These are phyloP conservation scores for Dicyrtoma fusca DNA, from an alignment of 2,888 invertebrate species.

Conservation along the genomic window DNA sequence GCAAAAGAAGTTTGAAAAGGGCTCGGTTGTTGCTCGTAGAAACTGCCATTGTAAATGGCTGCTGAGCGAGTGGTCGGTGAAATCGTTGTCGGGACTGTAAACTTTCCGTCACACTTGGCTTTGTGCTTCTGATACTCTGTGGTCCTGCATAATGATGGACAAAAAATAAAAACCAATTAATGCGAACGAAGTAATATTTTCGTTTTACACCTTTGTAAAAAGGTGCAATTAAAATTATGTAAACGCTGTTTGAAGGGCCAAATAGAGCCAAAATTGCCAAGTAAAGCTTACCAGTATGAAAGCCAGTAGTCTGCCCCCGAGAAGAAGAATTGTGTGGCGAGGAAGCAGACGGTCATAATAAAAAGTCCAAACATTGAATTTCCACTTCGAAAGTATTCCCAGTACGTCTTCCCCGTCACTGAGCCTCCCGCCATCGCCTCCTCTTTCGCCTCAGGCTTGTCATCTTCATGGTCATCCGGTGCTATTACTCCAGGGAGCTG, in stretches of 20 bases:
- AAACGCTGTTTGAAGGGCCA: too few relatives aligned
- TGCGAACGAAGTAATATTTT: too few relatives aligned
- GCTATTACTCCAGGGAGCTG: conserved; percentile 68
- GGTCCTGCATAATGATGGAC: conserved; percentile 6
- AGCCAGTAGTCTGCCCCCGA: conserved; percentile 61
- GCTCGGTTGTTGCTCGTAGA: too few relatives aligned
- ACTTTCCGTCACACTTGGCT: conserved; percentile 31
- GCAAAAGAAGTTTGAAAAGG: too few relatives aligned
- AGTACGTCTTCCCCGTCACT: conserved; percentile 61
- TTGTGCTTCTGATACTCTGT: conserved; percentile 43
- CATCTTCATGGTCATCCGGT: conserved; percentile 22
- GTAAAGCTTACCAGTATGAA: conserved; percentile 60
- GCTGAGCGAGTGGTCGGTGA: too few relatives aligned
- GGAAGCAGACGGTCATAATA: conserved; percentile 48
- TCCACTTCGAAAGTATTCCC: conserved; percentile 52
- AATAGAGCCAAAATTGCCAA: too few relatives aligned
- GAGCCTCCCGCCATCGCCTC: conserved; percentile 55
- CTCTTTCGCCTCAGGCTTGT: conserved; percentile 44
- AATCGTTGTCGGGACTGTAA: too few relatives aligned
- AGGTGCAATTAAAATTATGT: too few relatives aligned
- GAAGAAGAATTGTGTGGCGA: conserved; percentile 59
- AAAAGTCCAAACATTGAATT: too few relatives aligned
- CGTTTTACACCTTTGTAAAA: too few relatives aligned
- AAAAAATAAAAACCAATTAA: too few relatives aligned
- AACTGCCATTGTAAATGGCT: too few relatives aligned